phyloP scores from a whole-genome alignment of 2,113 vertebrate species.

The Psammodynastes pulverulentus region DNA sequence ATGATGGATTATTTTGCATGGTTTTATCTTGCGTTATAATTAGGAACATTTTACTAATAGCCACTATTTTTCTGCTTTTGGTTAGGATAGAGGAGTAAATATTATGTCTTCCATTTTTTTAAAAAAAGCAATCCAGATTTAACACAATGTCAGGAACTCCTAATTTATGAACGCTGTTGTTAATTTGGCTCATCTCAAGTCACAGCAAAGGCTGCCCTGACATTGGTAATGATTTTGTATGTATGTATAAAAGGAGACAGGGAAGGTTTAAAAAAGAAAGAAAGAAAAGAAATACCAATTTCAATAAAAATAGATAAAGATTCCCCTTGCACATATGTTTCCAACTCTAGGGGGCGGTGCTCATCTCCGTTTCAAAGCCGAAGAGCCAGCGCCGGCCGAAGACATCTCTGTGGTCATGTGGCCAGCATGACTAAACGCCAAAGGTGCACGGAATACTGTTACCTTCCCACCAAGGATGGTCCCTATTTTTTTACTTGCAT shows the following conservation, averaged over 20 bases:
- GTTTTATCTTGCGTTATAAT: constrained; percentile 42
- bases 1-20: constrained; percentile 48
- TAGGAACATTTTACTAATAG: constrained; percentile 54
- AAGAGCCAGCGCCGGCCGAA: too few relatives aligned
- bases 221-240: constrained; percentile 8
- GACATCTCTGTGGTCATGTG: too few relatives aligned
- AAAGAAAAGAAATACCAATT: constrained; percentile 36
- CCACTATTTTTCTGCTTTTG: constrained; percentile 34
- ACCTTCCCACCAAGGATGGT: too few relatives aligned
- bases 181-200: constrained; percentile 39
- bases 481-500: too few relatives aligned
- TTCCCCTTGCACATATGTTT: too few relatives aligned
- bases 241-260: neutral
- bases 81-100: constrained; percentile 41
- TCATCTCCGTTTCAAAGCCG: too few relatives aligned
- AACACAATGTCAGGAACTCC: constrained; percentile 27
- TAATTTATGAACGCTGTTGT: constrained; percentile 44
- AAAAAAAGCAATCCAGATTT: neutral
- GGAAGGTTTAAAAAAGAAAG: neutral
- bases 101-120: constrained; percentile 52
- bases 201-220: constrained; percentile 45
- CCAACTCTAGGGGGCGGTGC: too few relatives aligned
- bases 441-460: too few relatives aligned
- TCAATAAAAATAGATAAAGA: constrained; percentile 15
- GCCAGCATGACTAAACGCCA: too few relatives aligned